Conservation (phyloP, 2,113 vertebrate genomes). For the Suricata suricatta region DNA sequence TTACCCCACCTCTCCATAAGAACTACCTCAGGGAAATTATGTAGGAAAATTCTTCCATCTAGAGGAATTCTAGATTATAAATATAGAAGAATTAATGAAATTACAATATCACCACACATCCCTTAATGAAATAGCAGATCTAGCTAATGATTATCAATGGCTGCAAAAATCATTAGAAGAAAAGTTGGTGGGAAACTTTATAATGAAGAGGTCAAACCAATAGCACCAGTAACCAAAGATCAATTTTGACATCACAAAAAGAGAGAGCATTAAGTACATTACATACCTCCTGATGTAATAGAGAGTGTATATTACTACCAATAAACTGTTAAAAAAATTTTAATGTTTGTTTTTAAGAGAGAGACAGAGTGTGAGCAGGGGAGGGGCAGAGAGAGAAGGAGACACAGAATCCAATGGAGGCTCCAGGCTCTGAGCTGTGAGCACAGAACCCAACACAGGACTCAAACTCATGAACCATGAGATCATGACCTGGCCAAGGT, state of each 20-base stretch:
- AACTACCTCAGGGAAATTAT: neutral
- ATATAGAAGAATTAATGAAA: slow-evolving; percentile 5
- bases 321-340: neutral
- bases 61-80: neutral
- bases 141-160: neutral
- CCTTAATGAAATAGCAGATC: neutral
- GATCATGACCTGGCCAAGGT: too few relatives aligned
- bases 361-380: too few relatives aligned
- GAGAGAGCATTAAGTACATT: neutral
- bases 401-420: too few relatives aligned
- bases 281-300: neutral
- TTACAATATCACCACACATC: neutral
- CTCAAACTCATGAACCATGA: too few relatives aligned
- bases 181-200: neutral
- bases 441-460: too few relatives aligned
- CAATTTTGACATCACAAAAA: neutral
- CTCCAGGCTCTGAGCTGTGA: too few relatives aligned
- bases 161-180: neutral
- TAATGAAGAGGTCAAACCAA: neutral
- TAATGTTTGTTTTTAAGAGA: too few relatives aligned
- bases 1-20: neutral
- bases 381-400: too few relatives aligned
- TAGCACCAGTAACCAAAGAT: neutral
- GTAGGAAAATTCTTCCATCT: neutral
- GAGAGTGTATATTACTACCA: neutral